Base-by-base conservation (phyloP, 2,888 invertebrate species). In the Sminthurides aquaticus region DNA sequence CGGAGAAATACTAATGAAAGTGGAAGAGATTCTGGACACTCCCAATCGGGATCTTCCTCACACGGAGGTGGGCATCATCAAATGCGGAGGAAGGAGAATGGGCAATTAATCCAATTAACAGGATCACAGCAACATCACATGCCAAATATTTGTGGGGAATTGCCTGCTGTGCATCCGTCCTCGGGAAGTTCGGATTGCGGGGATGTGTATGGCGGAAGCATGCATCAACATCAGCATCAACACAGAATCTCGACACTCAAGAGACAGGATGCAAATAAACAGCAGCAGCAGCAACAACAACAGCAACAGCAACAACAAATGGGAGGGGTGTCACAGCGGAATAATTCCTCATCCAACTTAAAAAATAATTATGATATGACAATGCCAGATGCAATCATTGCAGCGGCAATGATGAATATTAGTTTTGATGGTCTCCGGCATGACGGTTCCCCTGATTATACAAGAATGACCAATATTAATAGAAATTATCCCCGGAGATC, bases 1-100 rank as follows among this genome's bases (percentile, higher is more conserved):
- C 88, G 88, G 69, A 65, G 71, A 56, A 69, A 67, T 28, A 63
- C 68, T 59, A 59, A 65, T 57, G 64, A 67, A 54, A 24, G 49
- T 56, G 49, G 67, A 56, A n/a, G 64, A 62, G 65, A 61, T 24
- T 49, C 54, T 15, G 59, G 48, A 18, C 56, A 48, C 48, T 54
- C 59, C 20, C 52, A 61, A n/a, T 25, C 20, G 15, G 57, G 52
- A 29, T 66, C 66, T 49, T 54, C 57, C 49, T 22, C 57, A 34
- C 59, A 60, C 22, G 66, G 64, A 25, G 52, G 52, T 52, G 49
- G 52, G 3, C 52, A 56, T 15, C 62, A 58, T 64, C 63, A 59
- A 49, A 49, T 60, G 59, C 63, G 71, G 25, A 65, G 72, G 28
- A 72, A 74, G 57, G 73, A 72, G 49, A 74, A 73, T 63, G 73